phyloP scores from a whole-genome alignment of 1,140 invertebrate species.

The Heliconius hewitsoni region DNA sequence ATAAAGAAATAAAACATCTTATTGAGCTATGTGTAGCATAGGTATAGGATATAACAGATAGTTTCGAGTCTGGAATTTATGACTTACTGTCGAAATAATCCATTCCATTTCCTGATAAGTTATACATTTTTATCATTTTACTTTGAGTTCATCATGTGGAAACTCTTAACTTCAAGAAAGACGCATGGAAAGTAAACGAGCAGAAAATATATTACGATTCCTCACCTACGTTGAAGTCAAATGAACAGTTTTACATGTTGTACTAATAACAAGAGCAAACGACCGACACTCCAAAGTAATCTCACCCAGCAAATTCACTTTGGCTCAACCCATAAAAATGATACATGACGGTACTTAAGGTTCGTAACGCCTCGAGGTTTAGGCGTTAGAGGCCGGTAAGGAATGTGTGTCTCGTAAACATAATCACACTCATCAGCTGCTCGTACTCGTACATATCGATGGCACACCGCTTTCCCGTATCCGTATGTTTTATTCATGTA shows the following conservation, averaged over 20 bases:
- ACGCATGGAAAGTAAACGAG: neutral
- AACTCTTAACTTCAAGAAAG: neutral
- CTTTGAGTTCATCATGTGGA: too few relatives aligned
- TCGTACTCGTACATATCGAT: slow-evolving; percentile 55
- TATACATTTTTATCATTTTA: too few relatives aligned
- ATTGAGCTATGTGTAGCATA: too few relatives aligned
- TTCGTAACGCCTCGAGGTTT: slow-evolving; percentile 64
- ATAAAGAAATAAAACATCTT: too few relatives aligned
- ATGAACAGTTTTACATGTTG: slow-evolving; percentile 15
- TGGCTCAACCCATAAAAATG: slow-evolving; percentile 73
- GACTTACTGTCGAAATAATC: too few relatives aligned
- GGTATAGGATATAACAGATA: too few relatives aligned
- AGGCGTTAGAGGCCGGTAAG: slow-evolving; percentile 52
- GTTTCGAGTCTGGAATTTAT: too few relatives aligned
- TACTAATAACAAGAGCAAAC: slow-evolving; percentile 36
- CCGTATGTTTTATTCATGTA: neutral
- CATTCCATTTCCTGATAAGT: too few relatives aligned
- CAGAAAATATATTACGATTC: neutral
- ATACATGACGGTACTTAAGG: slow-evolving; percentile 71
- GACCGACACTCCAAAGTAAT: slow-evolving; percentile 70
- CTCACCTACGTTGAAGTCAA: neutral
- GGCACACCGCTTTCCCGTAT: slow-evolving; percentile 38
- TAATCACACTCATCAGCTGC: slow-evolving; percentile 68
- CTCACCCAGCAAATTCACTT: slow-evolving; percentile 77
- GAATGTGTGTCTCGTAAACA: slow-evolving; percentile 68